Evolutionary conservation across 2,888 invertebrate genomes (phyloP).

Genomic region (Drosophila sordidapex): DNA sequence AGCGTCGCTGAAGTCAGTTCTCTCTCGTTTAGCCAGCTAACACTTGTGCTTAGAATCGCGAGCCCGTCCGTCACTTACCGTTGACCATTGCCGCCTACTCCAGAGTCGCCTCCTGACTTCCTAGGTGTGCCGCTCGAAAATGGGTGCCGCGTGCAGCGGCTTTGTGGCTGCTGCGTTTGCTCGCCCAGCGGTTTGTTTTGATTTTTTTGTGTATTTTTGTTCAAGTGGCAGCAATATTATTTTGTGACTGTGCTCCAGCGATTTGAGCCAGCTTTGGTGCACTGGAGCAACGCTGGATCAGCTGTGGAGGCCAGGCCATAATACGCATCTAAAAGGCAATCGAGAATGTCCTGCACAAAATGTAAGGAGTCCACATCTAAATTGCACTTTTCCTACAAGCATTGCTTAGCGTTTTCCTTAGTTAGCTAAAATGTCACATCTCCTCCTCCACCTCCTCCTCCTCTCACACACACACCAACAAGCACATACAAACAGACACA

Average conservation of each 20-base stretch:
- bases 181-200: conserved; percentile 21
- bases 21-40: conserved; percentile 32
- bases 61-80: background rate
- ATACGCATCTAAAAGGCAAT: conserved; percentile 31
- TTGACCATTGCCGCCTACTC: background rate
- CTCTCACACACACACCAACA: background rate
- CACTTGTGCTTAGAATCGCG: conserved; percentile 18
- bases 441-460: background rate
- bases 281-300: conserved; percentile 8
- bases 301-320: conserved; percentile 1
- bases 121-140: conserved; percentile 14
- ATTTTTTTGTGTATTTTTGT: conserved; percentile 33
- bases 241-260: conserved; percentile 35
- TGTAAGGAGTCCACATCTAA: conserved; percentile 32
- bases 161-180: conserved; percentile 13
- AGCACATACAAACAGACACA: background rate
- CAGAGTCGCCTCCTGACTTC: background rate
- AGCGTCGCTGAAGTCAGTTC: conserved; percentile 53
- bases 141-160: conserved; percentile 32
- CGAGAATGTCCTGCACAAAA: conserved; percentile 52
- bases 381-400: background rate
- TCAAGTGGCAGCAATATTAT: conserved; percentile 42
- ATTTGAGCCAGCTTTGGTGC: conserved; percentile 2
- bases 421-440: background rate
- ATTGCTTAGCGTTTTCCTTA: background rate